Evolutionary conservation across 2,797 vertebrate species (phyloP), one percentile per base, ranked within the genome.

Genomic region (Artibeus lituratus): DNA sequence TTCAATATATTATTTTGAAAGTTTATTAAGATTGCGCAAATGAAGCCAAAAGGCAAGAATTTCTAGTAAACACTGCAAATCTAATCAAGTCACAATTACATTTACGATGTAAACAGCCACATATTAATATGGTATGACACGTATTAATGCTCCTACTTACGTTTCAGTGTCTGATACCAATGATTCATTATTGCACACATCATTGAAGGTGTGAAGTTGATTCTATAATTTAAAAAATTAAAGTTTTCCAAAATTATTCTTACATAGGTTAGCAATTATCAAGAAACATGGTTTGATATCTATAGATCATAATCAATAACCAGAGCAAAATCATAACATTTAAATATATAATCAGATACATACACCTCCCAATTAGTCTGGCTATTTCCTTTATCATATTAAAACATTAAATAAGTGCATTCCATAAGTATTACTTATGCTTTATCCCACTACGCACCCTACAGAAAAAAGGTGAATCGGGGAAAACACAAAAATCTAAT

Each of bases 111-210:
- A 94, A 95, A 85, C 1, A 72, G 10, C 14, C 53, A 51, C 35
- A 90, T 7, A 94, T 26, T 84, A 86, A 90, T 82, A 87, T 67
- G 16, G 0, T 18, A 7, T 44, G 44, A 95, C 95, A 7, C 88
- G 87, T 53, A 95, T 78, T 76, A 97, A 98, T 35, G 55, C 3
- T 97, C 81, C 91, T 97, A 99, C 99, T 99, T 98, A 99, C 99
- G 99, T 99, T 98, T 99, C 99, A 35, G 99, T 99, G 98, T 99
- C 99, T 49, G 99, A 99, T 98, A 99, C 99, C 98, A 99, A 98
- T 22, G 99, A 99, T 98, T 99, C 99, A 95, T 99, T 99, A 99
- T 99, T 99, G 98, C 99, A 99, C 97, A 99, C 99, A 95, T 99
- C 99, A 87, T 99, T 99, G 98, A 99, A 99, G 91, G 99, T 99